A percentile compares a stretch with the other conserved stretches of the same genome.
phyloP scores from a whole-genome alignment of 2,888 invertebrate species.

The Lobophora halterata region DNA sequence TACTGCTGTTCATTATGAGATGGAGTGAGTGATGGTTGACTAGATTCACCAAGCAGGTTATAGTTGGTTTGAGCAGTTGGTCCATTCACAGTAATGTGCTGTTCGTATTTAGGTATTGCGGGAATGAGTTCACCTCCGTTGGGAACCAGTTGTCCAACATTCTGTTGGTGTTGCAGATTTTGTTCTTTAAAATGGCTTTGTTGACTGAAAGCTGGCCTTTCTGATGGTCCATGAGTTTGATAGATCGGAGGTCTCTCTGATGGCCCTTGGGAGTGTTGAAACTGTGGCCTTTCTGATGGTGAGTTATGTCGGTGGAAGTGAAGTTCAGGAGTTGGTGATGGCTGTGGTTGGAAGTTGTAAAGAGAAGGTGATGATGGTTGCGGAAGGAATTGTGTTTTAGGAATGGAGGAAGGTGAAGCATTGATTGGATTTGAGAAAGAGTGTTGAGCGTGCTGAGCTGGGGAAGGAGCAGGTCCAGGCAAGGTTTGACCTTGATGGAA shows the following conservation, averaged over 20 bases:
- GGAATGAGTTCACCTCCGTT: conserved; percentile 88
- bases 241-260: conserved; percentile 54
- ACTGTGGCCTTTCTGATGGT: conserved; percentile 50
- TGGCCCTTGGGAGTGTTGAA: conserved; percentile 46
- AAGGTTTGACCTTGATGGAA: conserved; percentile 68
- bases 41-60: conserved; percentile 48
- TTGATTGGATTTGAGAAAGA: conserved; percentile 49
- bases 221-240: conserved; percentile 57
- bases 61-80: conserved; percentile 52
- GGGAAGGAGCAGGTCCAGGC: conserved; percentile 54
- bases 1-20: conserved; percentile 34
- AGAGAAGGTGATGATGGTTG: conserved; percentile 64
- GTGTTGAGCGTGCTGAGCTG: conserved; percentile 47
- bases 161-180: conserved; percentile 65
- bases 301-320: conserved; percentile 54
- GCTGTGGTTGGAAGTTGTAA: conserved; percentile 67
- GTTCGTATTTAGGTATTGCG: conserved; percentile 89
- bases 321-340: conserved; percentile 52
- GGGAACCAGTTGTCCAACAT: conserved; percentile 74
- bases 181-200: conserved; percentile 52
- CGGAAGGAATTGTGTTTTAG: conserved; percentile 64
- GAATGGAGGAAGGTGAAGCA: conserved; percentile 54
- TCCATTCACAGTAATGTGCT: conserved; percentile 84
- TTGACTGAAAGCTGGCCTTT: conserved; percentile 44
- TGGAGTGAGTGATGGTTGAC: conserved; percentile 38